phyloP scores from a whole-genome alignment of 1,140 invertebrate species.

The Heliothis subflexa region DNA sequence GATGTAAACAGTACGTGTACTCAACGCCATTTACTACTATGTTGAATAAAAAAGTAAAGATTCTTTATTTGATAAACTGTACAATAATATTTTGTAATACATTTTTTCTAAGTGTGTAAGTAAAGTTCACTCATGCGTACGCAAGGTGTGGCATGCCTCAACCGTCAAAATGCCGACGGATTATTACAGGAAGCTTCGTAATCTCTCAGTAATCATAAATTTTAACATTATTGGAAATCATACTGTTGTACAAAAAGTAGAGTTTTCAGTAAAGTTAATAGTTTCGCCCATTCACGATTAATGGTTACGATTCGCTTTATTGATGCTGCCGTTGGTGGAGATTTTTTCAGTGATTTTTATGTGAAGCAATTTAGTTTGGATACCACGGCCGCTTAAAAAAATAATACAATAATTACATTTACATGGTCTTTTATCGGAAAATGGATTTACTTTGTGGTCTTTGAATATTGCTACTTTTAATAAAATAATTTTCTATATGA shows the following conservation, averaged over 20 bases:
- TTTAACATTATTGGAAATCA: not conserved
- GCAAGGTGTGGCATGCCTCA: slow-evolving; percentile 18
- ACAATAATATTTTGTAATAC: not conserved
- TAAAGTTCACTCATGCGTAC: slow-evolving; percentile 12
- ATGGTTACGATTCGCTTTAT: not conserved
- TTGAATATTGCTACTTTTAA: too few relatives aligned
- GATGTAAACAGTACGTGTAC: too few relatives aligned
- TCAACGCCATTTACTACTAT: too few relatives aligned
- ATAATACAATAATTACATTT: too few relatives aligned
- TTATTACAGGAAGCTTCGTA: slow-evolving; percentile 10
- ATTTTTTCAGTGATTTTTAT: not conserved
- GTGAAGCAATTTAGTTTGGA: not conserved
- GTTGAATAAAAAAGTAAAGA: too few relatives aligned
- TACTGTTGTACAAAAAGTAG: not conserved
- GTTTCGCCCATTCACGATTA: slow-evolving; percentile 9
- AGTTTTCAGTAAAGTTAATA: not conserved
- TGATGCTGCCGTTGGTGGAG: too few relatives aligned
- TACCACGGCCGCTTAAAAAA: too few relatives aligned
- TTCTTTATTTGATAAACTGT: too few relatives aligned
- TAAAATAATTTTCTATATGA: too few relatives aligned
- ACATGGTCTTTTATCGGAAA: too few relatives aligned
- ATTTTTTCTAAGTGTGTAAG: not conserved
- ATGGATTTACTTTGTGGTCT: too few relatives aligned
- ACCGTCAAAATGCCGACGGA: slow-evolving; percentile 7
- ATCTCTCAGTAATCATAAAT: slow-evolving; percentile 16